Conservation (phyloP, 2,888 invertebrate genomes). For the Nephrotoma flavescens region DNA sequence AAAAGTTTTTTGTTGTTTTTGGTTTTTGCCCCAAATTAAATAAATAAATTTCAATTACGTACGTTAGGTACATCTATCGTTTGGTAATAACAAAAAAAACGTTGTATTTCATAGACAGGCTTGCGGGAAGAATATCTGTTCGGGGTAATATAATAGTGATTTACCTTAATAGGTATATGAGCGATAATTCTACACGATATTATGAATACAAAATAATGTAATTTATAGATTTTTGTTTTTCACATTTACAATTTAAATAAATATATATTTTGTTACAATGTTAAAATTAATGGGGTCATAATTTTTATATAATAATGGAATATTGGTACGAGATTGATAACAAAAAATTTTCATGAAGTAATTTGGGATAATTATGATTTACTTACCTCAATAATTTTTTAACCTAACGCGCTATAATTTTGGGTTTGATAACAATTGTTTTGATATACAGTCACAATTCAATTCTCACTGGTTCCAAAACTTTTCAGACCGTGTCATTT, state of each 20-base stretch:
- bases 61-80: neutral
- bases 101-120: neutral
- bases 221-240: neutral
- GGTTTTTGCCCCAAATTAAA: neutral
- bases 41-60: neutral
- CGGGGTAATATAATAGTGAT: neutral
- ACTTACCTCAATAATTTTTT: too few relatives aligned
- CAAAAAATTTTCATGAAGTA: too few relatives aligned
- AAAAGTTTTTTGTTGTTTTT: neutral
- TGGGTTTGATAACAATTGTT: too few relatives aligned
- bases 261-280: neutral
- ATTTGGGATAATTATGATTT: too few relatives aligned
- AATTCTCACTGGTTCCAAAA: too few relatives aligned
- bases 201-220: neutral
- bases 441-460: too few relatives aligned
- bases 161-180: neutral
- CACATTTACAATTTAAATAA: neutral
- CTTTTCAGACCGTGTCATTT: too few relatives aligned
- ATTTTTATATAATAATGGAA: neutral
- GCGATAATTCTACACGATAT: neutral
- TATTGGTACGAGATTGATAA: neutral
- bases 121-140: neutral
- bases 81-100: neutral
- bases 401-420: too few relatives aligned
- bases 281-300: neutral